phyloP scores from a whole-genome alignment of 2,888 invertebrate genomes.

The Brenthis ino region DNA sequence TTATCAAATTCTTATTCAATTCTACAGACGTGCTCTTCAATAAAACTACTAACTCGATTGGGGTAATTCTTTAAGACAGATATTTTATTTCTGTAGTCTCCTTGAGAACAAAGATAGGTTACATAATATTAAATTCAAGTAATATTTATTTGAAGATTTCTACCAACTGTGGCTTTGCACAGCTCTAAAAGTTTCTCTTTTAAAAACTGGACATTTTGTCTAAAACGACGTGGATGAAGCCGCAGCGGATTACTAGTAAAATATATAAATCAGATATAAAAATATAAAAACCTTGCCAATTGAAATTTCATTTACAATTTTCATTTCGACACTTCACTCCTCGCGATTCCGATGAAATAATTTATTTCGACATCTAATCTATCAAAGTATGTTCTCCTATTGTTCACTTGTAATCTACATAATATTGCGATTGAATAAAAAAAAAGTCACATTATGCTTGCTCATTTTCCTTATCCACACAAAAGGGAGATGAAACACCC shows the following conservation, averaged over 20 bases:
- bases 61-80: conserved; percentile 19
- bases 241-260: too few species aligned
- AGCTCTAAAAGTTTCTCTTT: too few species aligned
- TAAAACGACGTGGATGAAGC: too few species aligned
- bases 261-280: too few species aligned
- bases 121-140: background rate
- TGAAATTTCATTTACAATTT: conserved; percentile 2
- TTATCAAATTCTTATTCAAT: conserved; percentile 42
- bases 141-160: background rate
- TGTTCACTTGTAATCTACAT: conserved; percentile 23
- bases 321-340: conserved; percentile 1
- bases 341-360: conserved; percentile 5
- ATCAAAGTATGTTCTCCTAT: conserved; percentile 14
- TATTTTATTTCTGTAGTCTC: conserved; percentile 15
- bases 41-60: conserved; percentile 29
- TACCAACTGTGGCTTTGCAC: too few species aligned
- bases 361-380: conserved; percentile 14
- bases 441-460: conserved; percentile 29
- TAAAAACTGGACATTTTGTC: too few species aligned
- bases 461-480: conserved; percentile 30
- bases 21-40: conserved; percentile 28
- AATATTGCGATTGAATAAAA: conserved; percentile 23
- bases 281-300: background rate
- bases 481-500: conserved; percentile 36
- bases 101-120: background rate